phyloP scores from a whole-genome alignment of 2,888 invertebrate species.

The Podabrus alpinus region DNA sequence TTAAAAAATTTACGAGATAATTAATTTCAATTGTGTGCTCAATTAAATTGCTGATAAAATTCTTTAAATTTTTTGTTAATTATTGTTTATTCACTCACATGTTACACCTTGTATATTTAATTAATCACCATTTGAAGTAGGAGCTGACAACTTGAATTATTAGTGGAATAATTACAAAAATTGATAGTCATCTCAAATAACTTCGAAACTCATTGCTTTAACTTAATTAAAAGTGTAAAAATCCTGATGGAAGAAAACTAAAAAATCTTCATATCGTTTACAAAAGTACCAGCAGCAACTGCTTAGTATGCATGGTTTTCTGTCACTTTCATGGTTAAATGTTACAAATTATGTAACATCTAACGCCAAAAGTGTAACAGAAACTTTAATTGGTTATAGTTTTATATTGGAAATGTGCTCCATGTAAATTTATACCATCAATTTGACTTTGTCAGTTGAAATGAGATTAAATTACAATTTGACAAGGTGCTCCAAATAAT shows the following conservation, averaged over 20 bases:
- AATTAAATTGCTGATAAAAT: neutral
- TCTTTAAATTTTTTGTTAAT: neutral
- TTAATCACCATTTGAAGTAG: neutral
- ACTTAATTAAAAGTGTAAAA: neutral
- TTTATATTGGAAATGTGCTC: neutral
- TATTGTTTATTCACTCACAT: neutral
- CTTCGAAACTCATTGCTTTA: neutral
- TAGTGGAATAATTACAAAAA: neutral
- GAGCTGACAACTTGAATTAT: neutral
- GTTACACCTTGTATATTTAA: neutral
- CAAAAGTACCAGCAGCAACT: neutral
- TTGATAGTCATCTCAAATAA: neutral
- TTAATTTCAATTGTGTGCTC: neutral
- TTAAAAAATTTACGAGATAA: neutral
- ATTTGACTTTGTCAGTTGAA: neutral
- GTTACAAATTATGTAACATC: neutral
- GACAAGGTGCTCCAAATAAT: neutral
- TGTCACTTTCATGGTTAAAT: neutral
- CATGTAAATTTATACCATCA: neutral
- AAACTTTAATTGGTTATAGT: neutral
- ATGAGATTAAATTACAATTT: neutral
- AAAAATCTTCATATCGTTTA: neutral
- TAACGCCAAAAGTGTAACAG: neutral
- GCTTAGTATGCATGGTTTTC: neutral
- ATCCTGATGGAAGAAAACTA: neutral